These are phyloP conservation scores for Drosophila colorata DNA, from an alignment of 2,888 invertebrate species.

Conservation along the genomic window DNA sequence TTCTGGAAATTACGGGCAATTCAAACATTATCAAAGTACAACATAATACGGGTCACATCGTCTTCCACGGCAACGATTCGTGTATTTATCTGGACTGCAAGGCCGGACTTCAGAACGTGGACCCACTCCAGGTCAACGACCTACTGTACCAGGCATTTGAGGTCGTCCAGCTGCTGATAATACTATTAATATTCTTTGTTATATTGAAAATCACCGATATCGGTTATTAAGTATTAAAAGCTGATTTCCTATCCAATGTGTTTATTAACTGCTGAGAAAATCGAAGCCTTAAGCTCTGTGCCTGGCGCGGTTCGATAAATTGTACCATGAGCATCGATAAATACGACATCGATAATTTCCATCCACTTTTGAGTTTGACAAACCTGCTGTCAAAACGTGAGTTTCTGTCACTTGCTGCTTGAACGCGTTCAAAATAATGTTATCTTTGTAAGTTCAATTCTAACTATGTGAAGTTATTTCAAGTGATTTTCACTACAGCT, in stretches of 20 bases:
- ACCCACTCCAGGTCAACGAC: neutral
- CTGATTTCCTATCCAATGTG: neutral
- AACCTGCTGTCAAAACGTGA: neutral
- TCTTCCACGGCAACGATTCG: slow-evolving; percentile 2
- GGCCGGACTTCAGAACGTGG: neutral
- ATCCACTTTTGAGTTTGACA: no score
- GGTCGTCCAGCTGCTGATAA: slow-evolving; percentile 28
- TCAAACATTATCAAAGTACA: slow-evolving; percentile 8
- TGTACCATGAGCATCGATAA: slow-evolving; percentile 5
- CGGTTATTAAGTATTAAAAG: slow-evolving; percentile 9
- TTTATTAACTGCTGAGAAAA: neutral
- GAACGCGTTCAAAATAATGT: neutral
- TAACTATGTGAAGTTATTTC: no score
- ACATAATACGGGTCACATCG: neutral
- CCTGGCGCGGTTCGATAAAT: no score
- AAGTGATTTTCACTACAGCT: neutral
- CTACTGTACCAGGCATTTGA: slow-evolving; percentile 3
- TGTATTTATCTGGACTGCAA: slow-evolving; percentile 21
- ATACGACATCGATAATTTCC: neutral
- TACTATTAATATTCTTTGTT: slow-evolving; percentile 26
- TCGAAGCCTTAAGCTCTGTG: no score
- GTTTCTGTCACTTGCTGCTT: neutral
- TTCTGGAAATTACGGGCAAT: slow-evolving; percentile 1
- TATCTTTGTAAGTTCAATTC: neutral
- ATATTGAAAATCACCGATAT: slow-evolving; percentile 7